Conservation (phyloP, 2,888 invertebrate genomes). For the Dasypolia templi region DNA sequence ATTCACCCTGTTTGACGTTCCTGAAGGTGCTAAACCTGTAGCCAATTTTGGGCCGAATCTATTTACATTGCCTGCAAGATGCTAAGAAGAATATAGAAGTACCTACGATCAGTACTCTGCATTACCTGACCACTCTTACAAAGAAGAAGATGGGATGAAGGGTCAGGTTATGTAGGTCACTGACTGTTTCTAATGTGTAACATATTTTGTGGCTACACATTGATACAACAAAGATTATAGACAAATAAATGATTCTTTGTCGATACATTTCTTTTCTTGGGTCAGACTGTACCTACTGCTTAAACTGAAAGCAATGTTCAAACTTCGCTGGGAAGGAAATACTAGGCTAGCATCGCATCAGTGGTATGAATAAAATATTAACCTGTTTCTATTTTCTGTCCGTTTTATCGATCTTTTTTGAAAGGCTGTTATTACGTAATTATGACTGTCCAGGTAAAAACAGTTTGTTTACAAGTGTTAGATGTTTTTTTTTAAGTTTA, state of each 20-base stretch:
- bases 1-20: too few species aligned
- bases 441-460: neutral
- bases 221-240: too few species aligned
- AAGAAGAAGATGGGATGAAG: too few species aligned
- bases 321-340: neutral
- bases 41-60: too few species aligned
- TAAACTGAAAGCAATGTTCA: neutral
- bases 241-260: neutral
- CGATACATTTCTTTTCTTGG: neutral
- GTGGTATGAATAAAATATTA: conserved; percentile 34
- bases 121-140: too few species aligned
- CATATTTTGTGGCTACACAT: too few species aligned
- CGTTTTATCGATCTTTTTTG: conserved; percentile 29
- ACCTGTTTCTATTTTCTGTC: conserved; percentile 21
- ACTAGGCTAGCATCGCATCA: neutral
- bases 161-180: too few species aligned
- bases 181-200: too few species aligned
- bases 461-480: neutral
- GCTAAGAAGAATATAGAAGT: too few species aligned
- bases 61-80: too few species aligned
- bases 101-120: too few species aligned
- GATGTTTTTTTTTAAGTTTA: neutral
- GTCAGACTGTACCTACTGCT: neutral
- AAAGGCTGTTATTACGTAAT: conserved; percentile 13
- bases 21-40: too few species aligned